Evolutionary conservation across 2,113 vertebrate genomes (phyloP).

Genomic region (Anguilla japonica): DNA sequence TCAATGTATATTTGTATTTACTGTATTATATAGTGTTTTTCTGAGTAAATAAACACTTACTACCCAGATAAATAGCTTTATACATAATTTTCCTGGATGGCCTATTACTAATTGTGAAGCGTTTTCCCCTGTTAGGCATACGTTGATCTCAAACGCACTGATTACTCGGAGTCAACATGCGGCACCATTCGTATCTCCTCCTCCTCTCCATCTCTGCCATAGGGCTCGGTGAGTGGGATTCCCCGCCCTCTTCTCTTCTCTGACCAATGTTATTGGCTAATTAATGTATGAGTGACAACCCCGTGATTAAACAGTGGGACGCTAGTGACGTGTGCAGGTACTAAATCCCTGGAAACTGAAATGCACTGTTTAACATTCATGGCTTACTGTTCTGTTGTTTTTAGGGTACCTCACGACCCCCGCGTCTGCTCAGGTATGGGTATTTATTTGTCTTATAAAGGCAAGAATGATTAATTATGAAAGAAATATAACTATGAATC

Average conservation of each 20-base stretch:
- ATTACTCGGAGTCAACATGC: neutral
- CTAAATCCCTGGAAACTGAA: neutral
- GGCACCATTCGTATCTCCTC: neutral
- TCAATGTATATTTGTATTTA: no score
- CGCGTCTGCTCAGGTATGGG: neutral
- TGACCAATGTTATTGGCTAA: neutral
- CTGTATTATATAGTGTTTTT: no score
- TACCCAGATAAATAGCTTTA: no score
- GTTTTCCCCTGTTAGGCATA: neutral
- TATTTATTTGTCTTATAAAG: neutral
- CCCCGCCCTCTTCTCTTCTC: neutral
- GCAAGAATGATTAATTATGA: neutral
- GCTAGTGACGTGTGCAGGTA: no score
- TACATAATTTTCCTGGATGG: no score
- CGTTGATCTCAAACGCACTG: neutral
- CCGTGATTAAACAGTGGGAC: no score
- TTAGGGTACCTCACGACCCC: neutral
- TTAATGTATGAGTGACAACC: neutral
- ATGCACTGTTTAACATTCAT: neutral
- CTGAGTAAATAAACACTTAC: no score
- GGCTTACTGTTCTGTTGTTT: neutral
- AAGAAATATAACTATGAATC: neutral
- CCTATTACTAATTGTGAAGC: neutral
- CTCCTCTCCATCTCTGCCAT: neutral
- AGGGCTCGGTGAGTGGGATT: neutral